Conservation (phyloP, 2,797 vertebrate species). For the Cirrhinus mrigala region DNA sequence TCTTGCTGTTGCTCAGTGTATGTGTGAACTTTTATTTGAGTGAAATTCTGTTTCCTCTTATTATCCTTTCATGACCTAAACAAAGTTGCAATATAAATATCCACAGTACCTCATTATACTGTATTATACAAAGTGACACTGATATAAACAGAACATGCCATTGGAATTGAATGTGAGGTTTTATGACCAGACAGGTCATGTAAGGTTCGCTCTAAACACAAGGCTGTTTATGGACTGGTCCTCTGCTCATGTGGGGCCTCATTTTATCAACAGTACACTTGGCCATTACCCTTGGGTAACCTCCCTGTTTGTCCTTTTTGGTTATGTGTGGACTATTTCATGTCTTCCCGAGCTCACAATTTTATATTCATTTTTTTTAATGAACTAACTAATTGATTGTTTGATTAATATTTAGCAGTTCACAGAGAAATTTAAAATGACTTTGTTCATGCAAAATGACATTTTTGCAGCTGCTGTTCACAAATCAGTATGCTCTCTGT, state of each 20-base stretch:
- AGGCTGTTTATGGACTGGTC: background rate
- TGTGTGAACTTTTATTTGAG: background rate
- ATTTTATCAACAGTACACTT: conserved; percentile 19
- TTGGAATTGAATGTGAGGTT: background rate
- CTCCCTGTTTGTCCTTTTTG: background rate
- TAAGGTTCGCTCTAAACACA: background rate
- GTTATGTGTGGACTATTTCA: background rate
- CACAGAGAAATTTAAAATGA: background rate
- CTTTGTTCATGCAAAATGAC: background rate
- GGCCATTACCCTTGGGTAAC: background rate
- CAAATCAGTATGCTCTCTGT: background rate
- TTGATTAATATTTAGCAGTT: background rate
- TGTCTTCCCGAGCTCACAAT: background rate
- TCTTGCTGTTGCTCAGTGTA: background rate
- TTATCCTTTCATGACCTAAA: conserved; percentile 2
- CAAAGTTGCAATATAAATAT: background rate
- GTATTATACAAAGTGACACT: background rate
- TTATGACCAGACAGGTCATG: background rate
- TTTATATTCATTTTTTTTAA: background rate
- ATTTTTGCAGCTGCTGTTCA: background rate
- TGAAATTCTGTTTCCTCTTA: background rate
- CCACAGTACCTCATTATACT: background rate
- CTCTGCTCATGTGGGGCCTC: background rate
- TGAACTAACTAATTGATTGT: background rate
- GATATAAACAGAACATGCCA: conserved; percentile 3